Conservation (phyloP, 2,888 invertebrate genomes). For the Tineola bisselliella region DNA sequence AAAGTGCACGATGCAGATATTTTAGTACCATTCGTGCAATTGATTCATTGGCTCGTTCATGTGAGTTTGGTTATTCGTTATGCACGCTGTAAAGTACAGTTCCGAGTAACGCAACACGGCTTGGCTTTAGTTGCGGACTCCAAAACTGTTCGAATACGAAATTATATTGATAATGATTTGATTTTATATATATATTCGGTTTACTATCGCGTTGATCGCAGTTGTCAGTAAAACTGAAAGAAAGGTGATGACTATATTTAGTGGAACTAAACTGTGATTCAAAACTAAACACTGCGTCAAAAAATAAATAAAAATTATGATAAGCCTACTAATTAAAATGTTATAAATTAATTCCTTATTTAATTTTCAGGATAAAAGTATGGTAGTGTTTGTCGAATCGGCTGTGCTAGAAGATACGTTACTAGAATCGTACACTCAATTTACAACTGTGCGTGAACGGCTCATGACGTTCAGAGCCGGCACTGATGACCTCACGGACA, state of each 20-base stretch:
- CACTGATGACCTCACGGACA: constrained; percentile 93
- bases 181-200: too few relatives aligned
- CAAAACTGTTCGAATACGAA: too few relatives aligned
- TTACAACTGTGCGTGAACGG: constrained; percentile 80
- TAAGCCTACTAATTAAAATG: too few relatives aligned
- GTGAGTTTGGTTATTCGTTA: constrained; percentile 64
- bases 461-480: constrained; percentile 89
- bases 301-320: too few relatives aligned
- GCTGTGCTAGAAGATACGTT: constrained; percentile 88
- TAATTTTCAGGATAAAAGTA: constrained; percentile 82
- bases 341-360: not conserved
- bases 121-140: too few relatives aligned
- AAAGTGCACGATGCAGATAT: constrained; percentile 93
- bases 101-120: not conserved
- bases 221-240: too few relatives aligned
- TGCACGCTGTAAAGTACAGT: too few relatives aligned
- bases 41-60: constrained; percentile 92
- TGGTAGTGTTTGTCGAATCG: constrained; percentile 95
- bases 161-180: too few relatives aligned
- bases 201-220: too few relatives aligned
- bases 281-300: too few relatives aligned
- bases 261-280: too few relatives aligned
- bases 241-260: too few relatives aligned
- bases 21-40: constrained; percentile 88
- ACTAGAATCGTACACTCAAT: constrained; percentile 78